phyloP scores from a whole-genome alignment of 2,113 vertebrate genomes.

The Xyrauchen texanus region DNA sequence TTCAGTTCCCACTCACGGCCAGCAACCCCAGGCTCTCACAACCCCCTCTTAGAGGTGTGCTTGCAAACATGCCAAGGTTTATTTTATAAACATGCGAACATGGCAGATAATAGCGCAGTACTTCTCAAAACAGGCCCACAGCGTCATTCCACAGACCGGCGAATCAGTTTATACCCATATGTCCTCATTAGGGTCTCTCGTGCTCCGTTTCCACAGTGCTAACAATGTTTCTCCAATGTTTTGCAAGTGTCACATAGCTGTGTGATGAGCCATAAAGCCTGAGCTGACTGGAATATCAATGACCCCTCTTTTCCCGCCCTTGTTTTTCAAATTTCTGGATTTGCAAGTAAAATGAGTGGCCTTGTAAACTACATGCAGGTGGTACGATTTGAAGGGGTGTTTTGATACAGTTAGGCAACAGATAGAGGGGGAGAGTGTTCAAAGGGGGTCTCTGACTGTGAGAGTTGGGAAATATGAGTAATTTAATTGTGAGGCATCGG shows the following conservation, averaged over 20 bases:
- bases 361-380: conserved; percentile 70
- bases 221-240: conserved; percentile 67
- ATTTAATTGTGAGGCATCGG: conserved; percentile 88
- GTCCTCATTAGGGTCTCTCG: conserved; percentile 61
- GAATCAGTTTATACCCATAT: conserved; percentile 55
- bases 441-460: conserved; percentile 72
- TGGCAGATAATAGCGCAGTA: conserved; percentile 62
- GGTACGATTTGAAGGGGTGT: conserved; percentile 81
- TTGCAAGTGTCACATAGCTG: conserved; percentile 68
- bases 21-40: conserved; percentile 52
- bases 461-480: conserved; percentile 82
- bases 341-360: conserved; percentile 72
- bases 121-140: conserved; percentile 64
- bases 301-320: conserved; percentile 21
- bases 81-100: conserved; percentile 64
- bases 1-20: conserved; percentile 44
- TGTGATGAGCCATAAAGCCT: conserved; percentile 61
- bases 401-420: conserved; percentile 79
- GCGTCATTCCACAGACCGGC: not conserved
- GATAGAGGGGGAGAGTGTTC: conserved; percentile 60
- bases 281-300: conserved; percentile 54
- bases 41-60: conserved; percentile 32
- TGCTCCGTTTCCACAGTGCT: conserved; percentile 62
- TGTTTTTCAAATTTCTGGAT: conserved; percentile 55
- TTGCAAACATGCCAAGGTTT: conserved; percentile 56